Percentiles rank a stretch among this genome's conserved stretches.
Evolutionary conservation across 1,140 invertebrate species (phyloP).

Genomic region (Aleiodes sp.): DNA sequence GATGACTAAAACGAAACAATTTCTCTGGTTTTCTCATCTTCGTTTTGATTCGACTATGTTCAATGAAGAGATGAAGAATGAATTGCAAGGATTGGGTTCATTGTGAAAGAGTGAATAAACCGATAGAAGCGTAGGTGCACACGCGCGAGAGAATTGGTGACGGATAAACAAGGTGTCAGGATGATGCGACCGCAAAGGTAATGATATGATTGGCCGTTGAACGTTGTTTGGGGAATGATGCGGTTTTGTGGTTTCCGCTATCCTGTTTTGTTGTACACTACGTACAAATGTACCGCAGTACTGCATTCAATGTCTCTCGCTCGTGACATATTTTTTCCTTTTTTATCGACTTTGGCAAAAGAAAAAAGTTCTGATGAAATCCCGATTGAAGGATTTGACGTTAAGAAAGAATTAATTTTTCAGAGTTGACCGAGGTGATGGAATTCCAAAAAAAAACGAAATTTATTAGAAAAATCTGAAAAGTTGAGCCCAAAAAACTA

Average conservation of each 20-base stretch:
- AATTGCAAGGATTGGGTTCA: neutral
- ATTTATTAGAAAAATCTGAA: too few species aligned
- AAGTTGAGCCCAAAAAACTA: too few species aligned
- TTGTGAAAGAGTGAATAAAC: constrained; percentile 16
- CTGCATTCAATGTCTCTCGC: neutral
- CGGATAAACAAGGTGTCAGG: constrained; percentile 63
- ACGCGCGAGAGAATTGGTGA: constrained; percentile 39
- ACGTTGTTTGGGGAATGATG: constrained; percentile 59
- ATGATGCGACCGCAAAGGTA: constrained; percentile 62
- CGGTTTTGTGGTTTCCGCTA: constrained; percentile 64
- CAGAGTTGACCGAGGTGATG: too few species aligned
- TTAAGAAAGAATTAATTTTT: too few species aligned
- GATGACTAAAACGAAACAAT: too few species aligned
- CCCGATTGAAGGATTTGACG: too few species aligned
- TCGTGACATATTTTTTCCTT: neutral
- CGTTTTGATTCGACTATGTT: neutral
- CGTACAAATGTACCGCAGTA: neutral
- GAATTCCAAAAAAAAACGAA: too few species aligned
- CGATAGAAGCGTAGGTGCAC: constrained; percentile 23
- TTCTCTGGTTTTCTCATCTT: too few species aligned
- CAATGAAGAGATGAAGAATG: neutral
- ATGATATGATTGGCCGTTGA: constrained; percentile 65
- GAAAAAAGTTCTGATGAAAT: too few species aligned
- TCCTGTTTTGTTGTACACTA: constrained; percentile 17
- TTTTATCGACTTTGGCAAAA: neutral